Evolutionary conservation across 2,113 vertebrate genomes (phyloP), one percentile per base, ranked within the genome.

Genomic region (Macrotis lagotis): DNA sequence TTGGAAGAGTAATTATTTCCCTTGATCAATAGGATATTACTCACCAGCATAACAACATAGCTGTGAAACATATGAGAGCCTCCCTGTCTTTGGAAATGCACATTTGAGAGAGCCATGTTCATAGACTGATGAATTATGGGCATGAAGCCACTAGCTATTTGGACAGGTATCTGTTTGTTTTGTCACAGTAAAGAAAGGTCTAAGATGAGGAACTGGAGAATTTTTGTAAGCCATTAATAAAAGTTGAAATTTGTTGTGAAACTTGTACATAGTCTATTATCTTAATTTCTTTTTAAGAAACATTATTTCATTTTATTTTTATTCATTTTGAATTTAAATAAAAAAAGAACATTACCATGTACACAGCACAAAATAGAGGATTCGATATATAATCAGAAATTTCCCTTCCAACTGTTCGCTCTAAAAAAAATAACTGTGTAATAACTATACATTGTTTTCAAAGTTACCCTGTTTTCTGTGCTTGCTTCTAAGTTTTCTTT

Each of bases 1-100:
- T 49, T 50, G 51, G 90, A 74, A 95, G 52, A 91, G 93, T 31
- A 83, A 94, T 95, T 93, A 93, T 95, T 95, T 94, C 91, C 95
- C 90, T 93, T 94, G 90, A 91, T 93, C 8, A 0, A 88, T 93
- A 90, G 92, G 91, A 47, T 50, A 1, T 11, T 51, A 28, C n/a
- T 53, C 3, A 37, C 1, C 50, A 16, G 88, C 51, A 90, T 51
- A 88, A 90, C 93, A 89, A 47, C 91, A 92, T 74, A 92, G 91
- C 92, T 55, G 90, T 91, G 91, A 94, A 50, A 48, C 50, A 83
- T 92, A 83, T 94, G 31, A 94, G 92, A 88, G 50, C 88, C 74
- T 0, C 59, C 66, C 51, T 37, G 0, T 0, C 88, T 94, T n/a
- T n/a, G 88, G 19, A 91, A 51, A 31, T 74, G 51, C 26, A 1